Evolutionary conservation across 2,113 vertebrate species (phyloP).

Genomic region (Galbula dea): DNA sequence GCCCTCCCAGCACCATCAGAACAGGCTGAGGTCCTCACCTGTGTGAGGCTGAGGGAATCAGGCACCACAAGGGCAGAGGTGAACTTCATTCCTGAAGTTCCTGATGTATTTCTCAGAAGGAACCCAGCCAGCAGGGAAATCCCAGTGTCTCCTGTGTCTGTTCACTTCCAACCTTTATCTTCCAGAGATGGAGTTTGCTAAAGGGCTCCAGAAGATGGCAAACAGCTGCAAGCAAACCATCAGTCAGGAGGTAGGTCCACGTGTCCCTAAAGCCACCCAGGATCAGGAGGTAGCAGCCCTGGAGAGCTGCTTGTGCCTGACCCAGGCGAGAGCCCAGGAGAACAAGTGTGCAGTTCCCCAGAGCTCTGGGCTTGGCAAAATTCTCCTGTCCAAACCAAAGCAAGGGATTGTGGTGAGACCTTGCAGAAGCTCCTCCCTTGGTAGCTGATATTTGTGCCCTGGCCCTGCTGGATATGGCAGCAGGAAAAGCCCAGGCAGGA

Average conservation of each 20-base stretch:
- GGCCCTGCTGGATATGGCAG: too few relatives aligned
- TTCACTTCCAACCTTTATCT: background rate
- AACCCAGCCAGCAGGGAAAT: background rate
- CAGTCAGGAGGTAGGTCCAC: conserved; percentile 76
- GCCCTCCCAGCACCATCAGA: background rate
- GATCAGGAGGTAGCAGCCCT: background rate
- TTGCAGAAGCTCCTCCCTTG: too few relatives aligned
- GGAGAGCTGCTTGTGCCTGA: background rate
- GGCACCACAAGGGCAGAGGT: background rate
- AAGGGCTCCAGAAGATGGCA: conserved; percentile 88
- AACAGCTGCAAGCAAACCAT: conserved; percentile 86
- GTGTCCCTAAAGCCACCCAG: background rate
- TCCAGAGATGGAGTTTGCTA: conserved; percentile 90
- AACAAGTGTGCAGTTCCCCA: too few relatives aligned
- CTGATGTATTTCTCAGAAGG: background rate
- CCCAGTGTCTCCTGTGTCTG: fast-evolving
- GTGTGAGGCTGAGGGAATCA: background rate
- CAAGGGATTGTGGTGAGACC: too few relatives aligned
- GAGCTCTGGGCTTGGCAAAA: too few relatives aligned
- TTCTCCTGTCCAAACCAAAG: too few relatives aligned
- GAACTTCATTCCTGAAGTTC: background rate
- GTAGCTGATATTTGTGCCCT: too few relatives aligned
- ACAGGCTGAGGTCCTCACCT: background rate
- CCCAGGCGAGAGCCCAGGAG: background rate
- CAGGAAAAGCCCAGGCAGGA: too few relatives aligned